Conservation (phyloP, 2,888 invertebrate species). For the Xanthostigma xanthostigma region DNA sequence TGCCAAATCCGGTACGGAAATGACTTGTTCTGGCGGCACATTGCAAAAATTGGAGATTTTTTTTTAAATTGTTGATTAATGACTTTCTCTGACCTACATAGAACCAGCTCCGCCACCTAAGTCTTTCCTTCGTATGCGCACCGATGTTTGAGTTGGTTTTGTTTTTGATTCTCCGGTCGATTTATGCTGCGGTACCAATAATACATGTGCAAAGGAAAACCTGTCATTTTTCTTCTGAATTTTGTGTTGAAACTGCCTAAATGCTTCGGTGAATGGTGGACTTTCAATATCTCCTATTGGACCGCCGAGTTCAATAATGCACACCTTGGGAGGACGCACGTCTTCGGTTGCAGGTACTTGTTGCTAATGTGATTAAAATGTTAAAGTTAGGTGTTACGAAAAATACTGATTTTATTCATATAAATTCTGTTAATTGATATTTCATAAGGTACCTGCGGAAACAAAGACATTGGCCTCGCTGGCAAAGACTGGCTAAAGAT, state of each 20-base stretch:
- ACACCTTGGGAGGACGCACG: slow-evolving; percentile 57
- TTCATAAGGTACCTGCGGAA: too few relatives aligned
- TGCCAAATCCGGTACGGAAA: too few relatives aligned
- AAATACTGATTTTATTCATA: too few relatives aligned
- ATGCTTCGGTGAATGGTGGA: slow-evolving; percentile 98
- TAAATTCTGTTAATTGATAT: too few relatives aligned
- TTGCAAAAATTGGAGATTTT: slow-evolving; percentile 96
- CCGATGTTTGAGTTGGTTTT: slow-evolving; percentile 95
- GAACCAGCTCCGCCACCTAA: slow-evolving; percentile 87
- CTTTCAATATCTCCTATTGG: slow-evolving; percentile 99
- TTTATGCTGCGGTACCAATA: slow-evolving; percentile 50
- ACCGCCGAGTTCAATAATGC: slow-evolving; percentile 88
- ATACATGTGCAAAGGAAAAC: slow-evolving; percentile 85
- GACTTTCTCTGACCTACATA: slow-evolving; percentile 81
- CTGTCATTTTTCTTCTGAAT: too few relatives aligned
- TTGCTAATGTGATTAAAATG: too few relatives aligned
- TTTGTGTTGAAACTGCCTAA: slow-evolving; percentile 85
- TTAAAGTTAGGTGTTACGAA: too few relatives aligned
- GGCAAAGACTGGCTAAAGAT: too few relatives aligned
- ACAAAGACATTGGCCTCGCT: too few relatives aligned
- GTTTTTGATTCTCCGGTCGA: slow-evolving; percentile 96
- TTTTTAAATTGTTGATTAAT: slow-evolving; percentile 73
- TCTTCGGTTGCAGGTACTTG: slow-evolving; percentile 63
- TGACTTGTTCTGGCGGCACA: slow-evolving; percentile 85
- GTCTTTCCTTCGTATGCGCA: slow-evolving; percentile 79